Evolutionary conservation across 1,140 invertebrate species (phyloP).

Genomic region (Conus betulinus): DNA sequence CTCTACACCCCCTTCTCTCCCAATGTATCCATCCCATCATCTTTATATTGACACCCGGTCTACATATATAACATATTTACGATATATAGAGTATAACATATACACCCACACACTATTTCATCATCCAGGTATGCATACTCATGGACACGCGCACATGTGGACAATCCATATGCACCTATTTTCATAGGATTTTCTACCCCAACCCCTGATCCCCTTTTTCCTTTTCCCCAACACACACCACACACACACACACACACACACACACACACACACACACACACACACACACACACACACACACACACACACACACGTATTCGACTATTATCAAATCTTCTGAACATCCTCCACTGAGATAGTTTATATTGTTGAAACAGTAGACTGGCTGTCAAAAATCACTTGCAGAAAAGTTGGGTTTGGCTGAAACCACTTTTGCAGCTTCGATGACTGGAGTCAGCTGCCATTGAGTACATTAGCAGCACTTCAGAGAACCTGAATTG

Average conservation of each 20-base stretch:
- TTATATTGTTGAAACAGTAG: neutral
- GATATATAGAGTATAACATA: neutral
- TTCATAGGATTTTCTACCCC: too few species aligned
- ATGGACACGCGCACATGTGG: too few species aligned
- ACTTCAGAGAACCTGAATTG: too few species aligned
- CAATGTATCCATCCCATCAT: neutral
- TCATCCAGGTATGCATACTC: too few species aligned
- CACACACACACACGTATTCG: too few species aligned
- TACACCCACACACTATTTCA: neutral
- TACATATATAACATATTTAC: neutral
- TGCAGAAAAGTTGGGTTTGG: neutral
- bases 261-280: constrained; percentile 7
- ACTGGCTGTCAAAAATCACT: neutral
- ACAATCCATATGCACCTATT: too few species aligned
- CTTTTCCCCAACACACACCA: too few species aligned
- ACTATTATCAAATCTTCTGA: too few species aligned
- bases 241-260: neutral
- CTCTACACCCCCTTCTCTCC: neutral
- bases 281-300: constrained; percentile 7
- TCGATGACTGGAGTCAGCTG: too few species aligned
- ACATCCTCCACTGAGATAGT: neutral
- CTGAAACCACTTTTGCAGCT: neutral
- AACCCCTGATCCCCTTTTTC: too few species aligned
- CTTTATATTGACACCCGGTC: neutral
- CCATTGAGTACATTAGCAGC: too few species aligned